Base-by-base conservation (phyloP, 1,140 invertebrate genomes). In the Diorhabda carinulata region DNA sequence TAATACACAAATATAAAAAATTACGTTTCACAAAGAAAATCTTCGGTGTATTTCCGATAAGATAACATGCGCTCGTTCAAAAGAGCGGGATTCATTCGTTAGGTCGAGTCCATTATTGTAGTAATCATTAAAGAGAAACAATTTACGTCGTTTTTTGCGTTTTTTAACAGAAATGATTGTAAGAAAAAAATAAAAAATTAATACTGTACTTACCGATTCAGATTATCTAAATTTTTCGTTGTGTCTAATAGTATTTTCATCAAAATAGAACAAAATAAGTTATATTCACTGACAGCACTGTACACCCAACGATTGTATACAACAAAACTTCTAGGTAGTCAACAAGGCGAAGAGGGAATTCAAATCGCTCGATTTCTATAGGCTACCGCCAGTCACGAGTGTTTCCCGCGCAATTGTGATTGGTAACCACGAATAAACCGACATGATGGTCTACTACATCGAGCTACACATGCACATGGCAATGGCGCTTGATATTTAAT, bases 301-400 rank as follows among this genome's bases (percentile, higher is more conserved):
- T 75, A 78, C 74, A 77, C 79, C 78, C 74, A 76, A 74, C 79
- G 76, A 80, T 78, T 80, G 79, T 80, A 79, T 74, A 81, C 78
- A 52, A 52, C 47, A 79, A 80, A 80, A 78, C 69, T 79, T 74
- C 70, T 74, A 69, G 75, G 72, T 68, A 70, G 68, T 67, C 70
- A 42, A 76, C 73, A 76, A 77, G 75, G 76, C 75, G 73, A 76
- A 80, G 78, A 79, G 75, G 77, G 78, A 79, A 78, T 80, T 81
- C 79, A 81, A 81, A 81, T 79, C 74, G 70, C 68, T 56, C 63
- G 68, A 66, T 70, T 47, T 4, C 62, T 41, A 79, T 81, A 80
- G 79, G 80, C 58, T 7, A 43, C 44, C 66, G 41, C 41, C 62
- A 66, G 74, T 79, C 78, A 79, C 78, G 79, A 73, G 76, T 65